Percentiles rank a stretch among this genome's conserved stretches.
Conservation (phyloP, 2,113 vertebrate genomes). For the Phalacrocorax pelagicus region DNA sequence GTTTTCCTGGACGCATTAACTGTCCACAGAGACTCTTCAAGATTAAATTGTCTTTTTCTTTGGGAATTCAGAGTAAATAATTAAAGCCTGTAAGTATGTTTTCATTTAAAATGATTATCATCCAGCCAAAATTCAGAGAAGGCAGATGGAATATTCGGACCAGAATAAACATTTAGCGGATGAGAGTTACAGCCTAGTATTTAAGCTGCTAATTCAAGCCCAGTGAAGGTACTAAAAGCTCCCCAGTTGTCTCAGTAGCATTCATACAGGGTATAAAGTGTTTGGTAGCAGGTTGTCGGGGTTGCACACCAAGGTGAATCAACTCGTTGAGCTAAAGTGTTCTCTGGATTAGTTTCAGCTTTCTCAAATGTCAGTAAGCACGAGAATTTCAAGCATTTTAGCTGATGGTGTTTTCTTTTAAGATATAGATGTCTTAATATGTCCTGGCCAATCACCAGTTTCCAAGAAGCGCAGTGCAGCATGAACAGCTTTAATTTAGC, state of each 20-base stretch:
- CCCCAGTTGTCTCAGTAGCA: not conserved
- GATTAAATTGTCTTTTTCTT: not conserved
- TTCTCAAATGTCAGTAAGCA: not conserved
- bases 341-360: not conserved
- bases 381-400: not conserved
- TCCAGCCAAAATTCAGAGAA: not conserved
- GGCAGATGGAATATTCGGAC: not conserved
- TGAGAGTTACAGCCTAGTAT: not conserved
- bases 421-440: not conserved
- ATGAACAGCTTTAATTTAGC: not conserved
- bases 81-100: not conserved
- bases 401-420: not conserved
- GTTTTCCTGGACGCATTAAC: not conserved
- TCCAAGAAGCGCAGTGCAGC: not conserved
- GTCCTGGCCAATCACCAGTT: not conserved
- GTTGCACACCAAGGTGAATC: not conserved
- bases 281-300: not conserved
- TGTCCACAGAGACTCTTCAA: not conserved
- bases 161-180: not conserved
- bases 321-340: not conserved
- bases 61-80: conserved; percentile 2
- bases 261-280: not conserved
- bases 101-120: conserved; percentile 9
- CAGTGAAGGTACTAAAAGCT: not conserved
- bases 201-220: not conserved